Base-by-base conservation (phyloP, 2,797 vertebrate species). In the Urocyon cinereoargenteus region DNA sequence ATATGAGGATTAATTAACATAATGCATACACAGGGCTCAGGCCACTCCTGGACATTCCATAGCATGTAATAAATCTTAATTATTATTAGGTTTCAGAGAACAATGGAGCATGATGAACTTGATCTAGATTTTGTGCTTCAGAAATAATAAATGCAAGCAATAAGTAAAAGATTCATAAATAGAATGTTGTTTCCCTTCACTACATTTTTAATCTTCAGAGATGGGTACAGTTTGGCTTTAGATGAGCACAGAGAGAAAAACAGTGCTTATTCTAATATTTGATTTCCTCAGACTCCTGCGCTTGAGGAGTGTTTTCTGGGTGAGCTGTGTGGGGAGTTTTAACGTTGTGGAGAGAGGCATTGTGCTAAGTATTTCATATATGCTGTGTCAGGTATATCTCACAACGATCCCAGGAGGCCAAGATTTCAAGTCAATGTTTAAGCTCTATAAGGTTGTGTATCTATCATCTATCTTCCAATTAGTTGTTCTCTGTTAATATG, bases 141-240 rank as follows among this genome's bases (percentile, higher is more conserved):
- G 61, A 81, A 89, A 34, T 40, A 73, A 64, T 31, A 79, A 40
- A 45, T 28, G n/a, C 5, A 81, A 86, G 59, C 40, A 40, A 59
- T 64, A 73, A 85, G 64, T 68, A 61, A 62, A 79, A 88, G 26
- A 89, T 45, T 89, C 36, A 81, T 66, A 85, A 94, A 85, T 26
- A 53, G 84, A 68, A 90, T 64, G 26, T 75, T 92, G 84, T 94
- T 86, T 92, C n/a, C 75, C 85, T 90, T 92, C 28, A 53, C 2
- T 78, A 36, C 16, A 78, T 92, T 64, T 93, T 91, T 34, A 73
- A 45, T 83, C 31, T 92, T 90, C 45, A 73, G 19, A 16, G 28
- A 73, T 49, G 24, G 45, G 19, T 84, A 55, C 3, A 21, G 13
- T 68, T 95, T 68, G 19, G 68, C 66, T 55, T 87, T 68, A 59